These are phyloP conservation scores for Cordylochernes scorpioides DNA, from an alignment of 2,888 invertebrate species.

Conservation along the genomic window DNA sequence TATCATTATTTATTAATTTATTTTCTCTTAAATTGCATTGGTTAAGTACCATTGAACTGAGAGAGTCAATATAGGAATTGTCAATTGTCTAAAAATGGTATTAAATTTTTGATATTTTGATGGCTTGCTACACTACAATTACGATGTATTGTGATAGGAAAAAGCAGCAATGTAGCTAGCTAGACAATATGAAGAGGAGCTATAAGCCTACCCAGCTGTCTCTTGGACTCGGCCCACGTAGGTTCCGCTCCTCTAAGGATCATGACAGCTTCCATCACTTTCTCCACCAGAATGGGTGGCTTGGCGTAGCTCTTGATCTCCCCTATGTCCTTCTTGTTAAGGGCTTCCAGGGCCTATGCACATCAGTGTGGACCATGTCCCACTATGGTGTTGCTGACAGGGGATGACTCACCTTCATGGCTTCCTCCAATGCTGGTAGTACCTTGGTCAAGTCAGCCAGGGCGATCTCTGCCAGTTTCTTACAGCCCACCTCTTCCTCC, in stretches of 20 bases:
- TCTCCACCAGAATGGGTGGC: slow-evolving; percentile 61
- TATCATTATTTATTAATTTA: too few relatives aligned
- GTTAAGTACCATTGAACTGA: too few relatives aligned
- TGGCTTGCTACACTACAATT: too few relatives aligned
- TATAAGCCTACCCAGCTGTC: slow-evolving; percentile 37
- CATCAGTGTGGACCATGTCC: slow-evolving; percentile 1
- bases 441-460: slow-evolving; percentile 55
- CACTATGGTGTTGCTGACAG: too few relatives aligned
- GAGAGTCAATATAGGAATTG: too few relatives aligned
- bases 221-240: slow-evolving; percentile 62
- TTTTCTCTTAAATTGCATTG: too few relatives aligned
- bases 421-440: slow-evolving; percentile 61
- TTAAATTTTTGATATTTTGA: too few relatives aligned
- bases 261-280: slow-evolving; percentile 68
- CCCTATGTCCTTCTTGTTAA: slow-evolving; percentile 60
- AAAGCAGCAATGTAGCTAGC: too few relatives aligned
- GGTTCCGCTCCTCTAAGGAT: slow-evolving; percentile 49
- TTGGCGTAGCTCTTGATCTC: slow-evolving; percentile 70
- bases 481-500: slow-evolving; percentile 52
- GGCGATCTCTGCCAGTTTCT: slow-evolving; percentile 50
- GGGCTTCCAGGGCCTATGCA: slow-evolving; percentile 36
- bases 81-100: too few relatives aligned
- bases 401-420: slow-evolving; percentile 39
- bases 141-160: too few relatives aligned
- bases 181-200: too few relatives aligned